Evolutionary conservation across 2,113 vertebrate species (phyloP), one percentile per base, ranked within the genome.

Genomic region (Oryzias javanicus): DNA sequence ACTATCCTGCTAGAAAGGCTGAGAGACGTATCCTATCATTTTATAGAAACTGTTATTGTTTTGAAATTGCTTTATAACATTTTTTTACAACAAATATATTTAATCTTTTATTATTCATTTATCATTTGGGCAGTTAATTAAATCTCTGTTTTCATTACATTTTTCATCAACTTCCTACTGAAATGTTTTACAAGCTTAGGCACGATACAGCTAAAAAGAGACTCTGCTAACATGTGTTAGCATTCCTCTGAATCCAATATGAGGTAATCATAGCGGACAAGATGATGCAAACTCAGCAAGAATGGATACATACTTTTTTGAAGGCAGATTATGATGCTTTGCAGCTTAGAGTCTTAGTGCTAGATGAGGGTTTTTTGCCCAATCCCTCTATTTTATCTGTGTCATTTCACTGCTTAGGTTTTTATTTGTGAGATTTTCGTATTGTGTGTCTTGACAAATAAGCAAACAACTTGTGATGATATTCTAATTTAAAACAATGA

Each of bases 261-360:
- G 66, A 53, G 64, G 53, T 77, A 51, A 69, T 61, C 71, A 69
- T 56, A 74, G 70, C 59, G 62, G 18, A 52, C 12, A 14, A 64
- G 27, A 70, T 24, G 55, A 56, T 41, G 72, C 55, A 72, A 35
- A 65, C 63, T 80, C 64, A 70, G 65, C 73, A 74, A n/a, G 48
- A 78, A 69, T 3, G n/a, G 14, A n/a, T 42, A 46, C 53, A 22
- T 6, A 35, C 35, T n/a, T 8, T 25, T 51, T 63, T 42, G 60
- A 35, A 41, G 14, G 45, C 52, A 68, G 35, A 52, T 22, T 3
- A 6, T 4, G 20, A 42, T 45, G 20, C 49, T 55, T 19, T 56
- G 25, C 51, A 65, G 61, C 45, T n/a, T 17, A 53, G 42, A 19
- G 3, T n/a, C 40, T 14, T 22, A 14, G 52, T 25, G 48, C 48